Evolutionary conservation across 2,113 vertebrate genomes (phyloP), one percentile per base, ranked within the genome.

Genomic region (Poeciliopsis occidentalis): DNA sequence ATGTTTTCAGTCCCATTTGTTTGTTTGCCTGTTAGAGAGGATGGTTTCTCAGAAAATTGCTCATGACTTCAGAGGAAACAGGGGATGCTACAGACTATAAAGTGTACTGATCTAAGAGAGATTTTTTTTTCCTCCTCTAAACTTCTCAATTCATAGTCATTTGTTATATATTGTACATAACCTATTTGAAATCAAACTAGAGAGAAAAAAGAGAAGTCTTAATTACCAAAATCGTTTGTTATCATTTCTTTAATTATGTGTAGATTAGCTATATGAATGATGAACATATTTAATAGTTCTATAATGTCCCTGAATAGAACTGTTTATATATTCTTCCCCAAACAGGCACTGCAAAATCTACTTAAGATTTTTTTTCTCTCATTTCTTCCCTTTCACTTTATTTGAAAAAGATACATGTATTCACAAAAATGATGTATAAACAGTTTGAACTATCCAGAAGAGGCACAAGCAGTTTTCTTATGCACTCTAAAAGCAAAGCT

Each of bases 11-110:
- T 71, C 27, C 39, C 71, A 51, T 83, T 80, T 78, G 74, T 70
- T 75, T 85, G 74, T 73, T 83, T 83, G 65, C 71, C 60, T 71
- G 68, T 60, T 66, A 60, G 60, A 15, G 1, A 67, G 63, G 65
- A 34, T 22, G 19, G 72, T 57, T 54, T 68, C 29, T 32, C 60
- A 24, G 44, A 41, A 64, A 71, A 11, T 0, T 69, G 60, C 54
- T 71, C 60, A 44, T 71, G 32, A 62, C 60, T 62, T 64, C 29
- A 67, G 79, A 77, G 51, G 39, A 66, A 81, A 72, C 67, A 51
- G 64, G 60, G 80, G 72, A 73, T 64, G 61, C 39, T 54, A 24
- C 11, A 31, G 29, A 22, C 26, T 11, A 44, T 41, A 30, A 37
- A 8, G 22, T 37, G 27, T 29, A 63, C 34, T 13, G 60, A 64